Base-by-base conservation (phyloP, 2,888 invertebrate species). In the Drosophila stalkeri region DNA sequence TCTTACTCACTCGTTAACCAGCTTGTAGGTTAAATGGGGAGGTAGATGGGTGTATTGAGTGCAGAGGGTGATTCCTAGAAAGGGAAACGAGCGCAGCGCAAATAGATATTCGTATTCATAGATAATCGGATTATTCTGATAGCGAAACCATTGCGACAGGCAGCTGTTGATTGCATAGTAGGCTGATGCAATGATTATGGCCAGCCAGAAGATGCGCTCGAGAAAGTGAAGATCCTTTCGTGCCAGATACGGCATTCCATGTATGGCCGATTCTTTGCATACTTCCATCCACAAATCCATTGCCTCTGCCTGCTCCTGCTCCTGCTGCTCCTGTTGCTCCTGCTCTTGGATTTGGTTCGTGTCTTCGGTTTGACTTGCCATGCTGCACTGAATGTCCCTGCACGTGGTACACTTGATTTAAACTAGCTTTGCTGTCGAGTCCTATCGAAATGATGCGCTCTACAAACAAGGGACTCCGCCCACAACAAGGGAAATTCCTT, bases 1-100 rank as follows among this genome's bases (percentile, higher is more conserved):
- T 23, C 3, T 27, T 51, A 80, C 85, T 86, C 59, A 92, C 90
- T 84, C n/a, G 91, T 35, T 20, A 8, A 51, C 2, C 12, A 51
- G 18, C 8, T 18, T 18, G 1, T 51, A 3, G 31, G 49, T 31
- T 12, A 51, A 7, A 1, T 51, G 18, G 3, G 3, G 0, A 0
- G 49, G 49, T 12, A 51, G 33, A 0, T 51, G n/a, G 18, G 49
- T 51, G 20, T 85, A 89, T 6, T 86, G 65, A 0, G 94, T 93
- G 72, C 95, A 95, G 60, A 95, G 86, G 0, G 94, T 94, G 1
- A 94, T 82, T 0, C 93, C 91, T 1, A 94, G 93, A 75, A 94
- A 94, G 0, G 93, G 92, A 11, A 94, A 94, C 47, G 93, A 93
- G 87, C 93, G 93, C 20, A 93, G 92, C 51, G 93, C 93, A 68